Percentiles rank a stretch among this genome's conserved stretches.
phyloP scores from a whole-genome alignment of 2,113 vertebrate genomes.

The Melanerpes formicivorus region DNA sequence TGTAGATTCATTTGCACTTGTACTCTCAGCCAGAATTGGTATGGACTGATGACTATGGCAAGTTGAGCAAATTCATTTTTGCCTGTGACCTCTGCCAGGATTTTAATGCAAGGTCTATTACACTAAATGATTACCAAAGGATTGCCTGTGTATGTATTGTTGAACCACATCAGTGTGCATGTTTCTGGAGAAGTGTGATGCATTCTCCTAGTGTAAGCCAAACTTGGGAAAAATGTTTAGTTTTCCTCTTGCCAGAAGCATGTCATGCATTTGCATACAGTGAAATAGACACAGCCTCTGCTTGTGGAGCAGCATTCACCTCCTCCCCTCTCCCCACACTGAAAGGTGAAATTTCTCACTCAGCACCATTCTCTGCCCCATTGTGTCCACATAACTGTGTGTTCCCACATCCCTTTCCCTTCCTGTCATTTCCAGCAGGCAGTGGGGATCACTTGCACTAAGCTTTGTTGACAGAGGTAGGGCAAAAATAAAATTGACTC shows the following conservation, averaged over 20 bases:
- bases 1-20: constrained; percentile 41
- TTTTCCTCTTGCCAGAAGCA: neutral
- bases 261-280: neutral
- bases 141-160: neutral
- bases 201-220: neutral
- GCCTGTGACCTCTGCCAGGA: constrained; percentile 42
- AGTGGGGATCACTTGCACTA: neutral
- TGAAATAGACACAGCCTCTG: neutral
- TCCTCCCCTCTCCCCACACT: neutral
- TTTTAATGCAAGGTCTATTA: constrained; percentile 27
- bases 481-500: constrained; percentile 34
- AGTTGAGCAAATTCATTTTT: constrained; percentile 38
- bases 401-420: constrained; percentile 16
- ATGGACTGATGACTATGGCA: neutral
- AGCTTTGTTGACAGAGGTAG: constrained; percentile 14
- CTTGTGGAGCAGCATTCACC: neutral
- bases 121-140: neutral
- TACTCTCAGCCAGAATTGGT: constrained; percentile 13
- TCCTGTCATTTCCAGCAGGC: constrained; percentile 54
- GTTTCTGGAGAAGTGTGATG: neutral
- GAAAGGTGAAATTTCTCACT: constrained; percentile 34
- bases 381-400: neutral
- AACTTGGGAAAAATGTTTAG: constrained; percentile 2
- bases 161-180: neutral
- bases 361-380: neutral